Percentiles rank a stretch among this genome's conserved stretches.
These are phyloP conservation scores for Nephrocerus scutellatus DNA, from an alignment of 2,888 invertebrate genomes.

Conservation along the genomic window DNA sequence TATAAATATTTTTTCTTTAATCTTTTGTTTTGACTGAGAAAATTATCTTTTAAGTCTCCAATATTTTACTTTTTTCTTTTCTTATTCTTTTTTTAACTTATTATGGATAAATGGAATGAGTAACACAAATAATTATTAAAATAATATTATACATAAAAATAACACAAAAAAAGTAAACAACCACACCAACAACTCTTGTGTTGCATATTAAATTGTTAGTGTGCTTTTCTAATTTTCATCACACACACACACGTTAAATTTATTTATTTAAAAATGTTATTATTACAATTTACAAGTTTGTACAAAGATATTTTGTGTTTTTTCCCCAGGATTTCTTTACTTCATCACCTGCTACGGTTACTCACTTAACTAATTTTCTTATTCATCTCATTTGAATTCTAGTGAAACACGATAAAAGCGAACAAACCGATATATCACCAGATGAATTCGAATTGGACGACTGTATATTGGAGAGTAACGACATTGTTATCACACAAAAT, in stretches of 20 bases:
- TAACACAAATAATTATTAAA: no score
- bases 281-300: neutral
- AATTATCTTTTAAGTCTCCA: no score
- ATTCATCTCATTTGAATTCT: slow-evolving; percentile 5
- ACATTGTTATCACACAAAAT: slow-evolving; percentile 47
- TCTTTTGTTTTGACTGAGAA: slow-evolving; percentile 5
- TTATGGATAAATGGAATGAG: no score
- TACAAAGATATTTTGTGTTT: neutral
- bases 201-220: no score
- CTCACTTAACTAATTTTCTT: slow-evolving; percentile 4
- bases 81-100: no score
- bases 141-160: no score
- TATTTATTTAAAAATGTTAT: no score
- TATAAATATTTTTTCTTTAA: slow-evolving; percentile 6
- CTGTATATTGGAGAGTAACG: slow-evolving; percentile 46
- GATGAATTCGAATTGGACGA: slow-evolving; percentile 47
- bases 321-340: neutral
- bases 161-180: no score
- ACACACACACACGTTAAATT: no score
- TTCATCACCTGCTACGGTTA: neutral
- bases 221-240: no score
- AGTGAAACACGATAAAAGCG: slow-evolving; percentile 46
- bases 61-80: no score
- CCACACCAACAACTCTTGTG: no score
- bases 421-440: slow-evolving; percentile 43